These are phyloP conservation scores for Cichladusa arquata DNA, from an alignment of 2,113 vertebrate genomes.

Conservation along the genomic window DNA sequence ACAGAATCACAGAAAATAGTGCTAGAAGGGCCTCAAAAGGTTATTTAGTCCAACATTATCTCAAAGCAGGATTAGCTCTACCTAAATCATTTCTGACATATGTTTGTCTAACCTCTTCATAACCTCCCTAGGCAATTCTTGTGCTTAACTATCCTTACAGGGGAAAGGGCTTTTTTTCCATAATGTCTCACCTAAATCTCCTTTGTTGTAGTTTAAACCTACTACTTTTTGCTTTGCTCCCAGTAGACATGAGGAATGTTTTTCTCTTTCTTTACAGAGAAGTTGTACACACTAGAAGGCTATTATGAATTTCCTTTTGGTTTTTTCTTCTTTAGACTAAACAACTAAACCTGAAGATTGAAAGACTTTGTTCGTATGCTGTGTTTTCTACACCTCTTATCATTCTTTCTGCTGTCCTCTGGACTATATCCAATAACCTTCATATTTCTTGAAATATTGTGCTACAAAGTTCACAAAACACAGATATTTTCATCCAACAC, in stretches of 20 bases:
- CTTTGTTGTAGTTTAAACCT: slow-evolving; percentile 60
- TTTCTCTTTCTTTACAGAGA: slow-evolving; percentile 42
- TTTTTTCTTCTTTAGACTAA: slow-evolving; percentile 28
- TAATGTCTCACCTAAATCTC: slow-evolving; percentile 67
- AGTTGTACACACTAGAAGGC: neutral
- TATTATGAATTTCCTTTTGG: slow-evolving; percentile 11
- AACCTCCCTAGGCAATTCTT: slow-evolving; percentile 64
- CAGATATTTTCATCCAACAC: neutral
- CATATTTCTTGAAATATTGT: neutral
- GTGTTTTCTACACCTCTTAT: slow-evolving; percentile 2
- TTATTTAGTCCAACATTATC: slow-evolving; percentile 58
- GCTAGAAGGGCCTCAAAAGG: slow-evolving; percentile 52
- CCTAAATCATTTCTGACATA: slow-evolving; percentile 67
- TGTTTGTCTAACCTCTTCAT: slow-evolving; percentile 70
- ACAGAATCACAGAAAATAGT: slow-evolving; percentile 35
- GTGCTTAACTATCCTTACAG: slow-evolving; percentile 63
- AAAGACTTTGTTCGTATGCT: neutral
- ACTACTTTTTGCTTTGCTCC: slow-evolving; percentile 36
- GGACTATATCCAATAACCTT: neutral
- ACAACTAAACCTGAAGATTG: slow-evolving; percentile 42
- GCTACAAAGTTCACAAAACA: neutral
- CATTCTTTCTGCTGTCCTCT: neutral
- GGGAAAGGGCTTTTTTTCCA: slow-evolving; percentile 44
- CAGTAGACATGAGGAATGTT: slow-evolving; percentile 46
- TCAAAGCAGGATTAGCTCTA: slow-evolving; percentile 57